These are phyloP conservation scores for Rhynchopsitta pachyrhyncha DNA, from an alignment of 2,113 vertebrate species.

Conservation along the genomic window DNA sequence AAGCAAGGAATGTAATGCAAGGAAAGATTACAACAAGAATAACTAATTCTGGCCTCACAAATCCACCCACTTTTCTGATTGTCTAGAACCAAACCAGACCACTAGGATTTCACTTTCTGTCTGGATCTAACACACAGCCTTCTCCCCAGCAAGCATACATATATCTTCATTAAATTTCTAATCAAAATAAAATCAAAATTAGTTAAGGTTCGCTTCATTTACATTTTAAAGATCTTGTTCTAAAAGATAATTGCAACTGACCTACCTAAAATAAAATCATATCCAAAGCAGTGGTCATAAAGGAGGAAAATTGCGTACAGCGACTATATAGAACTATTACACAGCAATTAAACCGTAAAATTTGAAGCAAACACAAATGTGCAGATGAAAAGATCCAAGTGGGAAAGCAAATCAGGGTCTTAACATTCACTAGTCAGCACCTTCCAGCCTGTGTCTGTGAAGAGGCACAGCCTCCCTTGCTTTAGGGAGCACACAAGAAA, in stretches of 20 bases:
- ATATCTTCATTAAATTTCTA: not conserved
- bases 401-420: not conserved
- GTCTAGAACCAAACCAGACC: not conserved
- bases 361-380: not conserved
- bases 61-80: not conserved
- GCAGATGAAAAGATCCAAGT: not conserved
- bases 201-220: not conserved
- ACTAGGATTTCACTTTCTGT: not conserved
- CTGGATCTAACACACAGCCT: not conserved
- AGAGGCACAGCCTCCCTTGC: not conserved
- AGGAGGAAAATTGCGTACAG: not conserved
- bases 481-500: not conserved
- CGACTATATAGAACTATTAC: not conserved
- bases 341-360: not conserved
- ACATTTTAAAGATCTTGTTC: not conserved
- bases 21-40: not conserved
- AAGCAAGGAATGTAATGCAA: not conserved
- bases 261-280: not conserved
- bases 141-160: not conserved
- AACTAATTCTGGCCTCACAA: not conserved
- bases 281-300: not conserved
- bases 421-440: not conserved
- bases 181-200: not conserved
- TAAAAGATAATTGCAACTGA: not conserved
- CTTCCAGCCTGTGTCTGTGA: not conserved